Percentiles rank a stretch among this genome's conserved stretches.
These are phyloP conservation scores for Todus mexicanus DNA, from an alignment of 2,797 vertebrate species.

Conservation along the genomic window DNA sequence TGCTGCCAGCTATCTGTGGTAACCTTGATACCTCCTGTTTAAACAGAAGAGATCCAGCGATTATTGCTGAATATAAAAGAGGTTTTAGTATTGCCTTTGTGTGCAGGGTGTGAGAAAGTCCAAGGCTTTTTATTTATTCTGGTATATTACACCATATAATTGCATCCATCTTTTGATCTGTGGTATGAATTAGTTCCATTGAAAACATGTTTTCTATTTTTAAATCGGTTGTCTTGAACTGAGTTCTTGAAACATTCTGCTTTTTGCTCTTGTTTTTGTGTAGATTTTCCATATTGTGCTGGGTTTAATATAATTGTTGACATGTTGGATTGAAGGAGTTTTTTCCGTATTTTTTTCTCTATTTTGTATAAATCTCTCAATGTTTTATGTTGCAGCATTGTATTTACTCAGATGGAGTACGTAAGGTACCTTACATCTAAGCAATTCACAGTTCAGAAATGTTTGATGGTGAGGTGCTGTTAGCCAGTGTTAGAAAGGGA, in stretches of 20 bases:
- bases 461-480: not conserved
- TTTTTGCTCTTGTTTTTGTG: slow-evolving; percentile 24
- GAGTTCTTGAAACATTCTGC: slow-evolving; percentile 33
- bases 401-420: not conserved
- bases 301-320: slow-evolving; percentile 38
- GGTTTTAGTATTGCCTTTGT: slow-evolving; percentile 34
- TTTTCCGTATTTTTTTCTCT: not conserved
- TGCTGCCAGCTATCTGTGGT: slow-evolving; percentile 45
- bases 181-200: slow-evolving; percentile 62
- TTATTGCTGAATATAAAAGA: slow-evolving; percentile 10
- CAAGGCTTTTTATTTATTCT: slow-evolving; percentile 55
- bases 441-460: not conserved
- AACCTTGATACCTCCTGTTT: slow-evolving; percentile 42
- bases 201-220: slow-evolving; percentile 68
- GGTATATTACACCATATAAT: slow-evolving; percentile 55
- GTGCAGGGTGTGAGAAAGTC: slow-evolving; percentile 57
- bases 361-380: not conserved
- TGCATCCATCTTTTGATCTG: slow-evolving; percentile 63
- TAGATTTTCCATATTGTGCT: slow-evolving; percentile 52
- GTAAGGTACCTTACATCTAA: not conserved
- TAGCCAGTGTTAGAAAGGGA: not conserved
- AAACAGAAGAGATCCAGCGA: slow-evolving; percentile 17
- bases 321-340: not conserved
- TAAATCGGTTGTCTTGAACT: slow-evolving; percentile 32
- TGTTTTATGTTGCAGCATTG: not conserved